These are phyloP conservation scores for Typhlomys cinereus DNA, from an alignment of 2,113 vertebrate genomes.

Conservation along the genomic window DNA sequence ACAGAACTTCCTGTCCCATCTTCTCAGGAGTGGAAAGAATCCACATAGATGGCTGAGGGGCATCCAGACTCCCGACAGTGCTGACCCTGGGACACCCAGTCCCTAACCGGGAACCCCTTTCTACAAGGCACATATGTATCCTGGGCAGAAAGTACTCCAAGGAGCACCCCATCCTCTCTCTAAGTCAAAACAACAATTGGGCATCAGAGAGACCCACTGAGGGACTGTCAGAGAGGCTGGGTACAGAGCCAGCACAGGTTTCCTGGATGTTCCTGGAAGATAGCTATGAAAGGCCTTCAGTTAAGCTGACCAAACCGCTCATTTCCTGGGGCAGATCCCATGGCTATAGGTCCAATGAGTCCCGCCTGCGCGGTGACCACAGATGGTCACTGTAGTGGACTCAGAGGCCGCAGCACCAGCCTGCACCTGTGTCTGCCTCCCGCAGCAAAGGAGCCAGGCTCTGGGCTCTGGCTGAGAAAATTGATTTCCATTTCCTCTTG, in stretches of 20 bases:
- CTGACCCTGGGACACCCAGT: not conserved
- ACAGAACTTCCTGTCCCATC: not conserved
- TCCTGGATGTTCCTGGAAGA: not conserved
- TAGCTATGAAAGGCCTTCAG: not conserved
- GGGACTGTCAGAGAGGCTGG: no score
- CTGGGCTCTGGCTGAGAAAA: not conserved
- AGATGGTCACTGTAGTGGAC: no score
- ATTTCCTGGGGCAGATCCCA: not conserved
- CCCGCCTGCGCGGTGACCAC: not conserved
- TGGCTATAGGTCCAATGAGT: not conserved
- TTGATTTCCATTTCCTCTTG: constrained; percentile 41
- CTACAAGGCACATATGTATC: not conserved
- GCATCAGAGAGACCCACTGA: not conserved
- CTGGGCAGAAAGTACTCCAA: not conserved
- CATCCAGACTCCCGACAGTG: not conserved
- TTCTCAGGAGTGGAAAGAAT: not conserved
- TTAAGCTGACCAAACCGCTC: not conserved
- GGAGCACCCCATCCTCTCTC: not conserved
- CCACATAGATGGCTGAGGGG: no score
- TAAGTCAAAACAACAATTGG: not conserved
- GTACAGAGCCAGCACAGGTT: no score
- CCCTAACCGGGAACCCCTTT: not conserved
- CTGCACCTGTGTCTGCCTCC: not conserved
- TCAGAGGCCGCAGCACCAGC: not conserved
- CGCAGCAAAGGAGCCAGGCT: not conserved